Evolutionary conservation across 2,888 invertebrate genomes (phyloP).

Genomic region (Amaurobius ferox): DNA sequence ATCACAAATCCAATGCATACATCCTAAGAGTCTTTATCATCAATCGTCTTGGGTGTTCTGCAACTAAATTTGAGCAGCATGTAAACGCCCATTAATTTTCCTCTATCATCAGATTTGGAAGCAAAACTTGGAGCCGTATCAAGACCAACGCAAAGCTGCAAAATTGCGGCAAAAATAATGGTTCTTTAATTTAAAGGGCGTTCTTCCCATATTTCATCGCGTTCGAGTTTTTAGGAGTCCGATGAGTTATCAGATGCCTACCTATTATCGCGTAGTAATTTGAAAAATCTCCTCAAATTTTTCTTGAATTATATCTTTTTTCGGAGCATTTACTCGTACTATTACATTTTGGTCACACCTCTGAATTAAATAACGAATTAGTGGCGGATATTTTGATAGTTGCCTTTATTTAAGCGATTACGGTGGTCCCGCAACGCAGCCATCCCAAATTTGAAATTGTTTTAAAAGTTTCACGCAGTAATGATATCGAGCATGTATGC

Average conservation of each 20-base stretch:
- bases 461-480: constrained; percentile 59
- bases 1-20: constrained; percentile 28
- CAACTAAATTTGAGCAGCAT: constrained; percentile 18
- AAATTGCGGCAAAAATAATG: constrained; percentile 29
- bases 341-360: constrained; percentile 57
- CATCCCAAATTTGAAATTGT: constrained; percentile 35
- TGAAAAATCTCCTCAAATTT: constrained; percentile 20
- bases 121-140: constrained; percentile 15
- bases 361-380: constrained; percentile 32
- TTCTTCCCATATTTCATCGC: constrained; percentile 47
- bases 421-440: constrained; percentile 38
- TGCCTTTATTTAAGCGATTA: constrained; percentile 22
- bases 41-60: constrained; percentile 56
- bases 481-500: constrained; percentile 25
- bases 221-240: constrained; percentile 15
- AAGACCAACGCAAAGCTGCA: constrained; percentile 8
- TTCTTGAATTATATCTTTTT: constrained; percentile 34
- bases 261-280: constrained; percentile 36
- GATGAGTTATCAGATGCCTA: constrained; percentile 46
- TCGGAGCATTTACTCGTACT: constrained; percentile 11
- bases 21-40: background rate
- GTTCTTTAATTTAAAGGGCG: constrained; percentile 59
- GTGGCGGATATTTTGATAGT: constrained; percentile 29
- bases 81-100: constrained; percentile 34
- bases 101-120: background rate